These are phyloP conservation scores for Hippasteria phrygiana DNA, from an alignment of 53 echinoderm and acorn worm genomes.

Conservation along the genomic window DNA sequence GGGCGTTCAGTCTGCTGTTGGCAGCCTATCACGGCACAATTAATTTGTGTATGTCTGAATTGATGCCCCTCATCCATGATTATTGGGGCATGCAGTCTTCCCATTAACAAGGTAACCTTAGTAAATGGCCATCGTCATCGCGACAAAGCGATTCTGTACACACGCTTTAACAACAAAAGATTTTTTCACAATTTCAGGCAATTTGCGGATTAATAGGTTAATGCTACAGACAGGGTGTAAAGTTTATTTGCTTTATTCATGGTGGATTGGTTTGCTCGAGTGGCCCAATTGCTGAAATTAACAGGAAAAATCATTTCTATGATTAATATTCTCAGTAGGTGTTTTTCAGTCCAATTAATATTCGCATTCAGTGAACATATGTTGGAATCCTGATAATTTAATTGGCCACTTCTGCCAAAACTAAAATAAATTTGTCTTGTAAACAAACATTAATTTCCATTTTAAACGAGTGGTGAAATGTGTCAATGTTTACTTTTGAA, in stretches of 20 bases:
- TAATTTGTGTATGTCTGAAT: not conserved
- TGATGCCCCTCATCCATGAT: not conserved
- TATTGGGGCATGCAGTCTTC: not conserved
- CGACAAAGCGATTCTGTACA: not conserved
- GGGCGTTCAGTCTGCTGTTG: not conserved
- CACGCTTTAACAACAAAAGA: not conserved
- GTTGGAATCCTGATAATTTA: not conserved
- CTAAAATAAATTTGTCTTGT: not conserved
- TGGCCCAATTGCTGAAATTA: no score
- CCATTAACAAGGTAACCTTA: not conserved
- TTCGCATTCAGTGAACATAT: not conserved
- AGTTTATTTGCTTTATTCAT: not conserved
- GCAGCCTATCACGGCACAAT: not conserved
- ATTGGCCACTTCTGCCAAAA: not conserved
- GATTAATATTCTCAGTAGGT: not conserved
- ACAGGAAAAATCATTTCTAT: not conserved
- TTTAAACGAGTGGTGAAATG: not conserved
- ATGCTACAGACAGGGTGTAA: not conserved
- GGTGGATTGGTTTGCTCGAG: not conserved
- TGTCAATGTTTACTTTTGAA: not conserved
- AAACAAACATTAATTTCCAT: not conserved
- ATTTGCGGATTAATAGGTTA: no score
- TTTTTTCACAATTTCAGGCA: not conserved
- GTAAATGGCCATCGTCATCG: not conserved
- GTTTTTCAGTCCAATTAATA: not conserved